Evolutionary conservation across 2,113 vertebrate species (phyloP).

Genomic region (Lepisosteus oculatus): DNA sequence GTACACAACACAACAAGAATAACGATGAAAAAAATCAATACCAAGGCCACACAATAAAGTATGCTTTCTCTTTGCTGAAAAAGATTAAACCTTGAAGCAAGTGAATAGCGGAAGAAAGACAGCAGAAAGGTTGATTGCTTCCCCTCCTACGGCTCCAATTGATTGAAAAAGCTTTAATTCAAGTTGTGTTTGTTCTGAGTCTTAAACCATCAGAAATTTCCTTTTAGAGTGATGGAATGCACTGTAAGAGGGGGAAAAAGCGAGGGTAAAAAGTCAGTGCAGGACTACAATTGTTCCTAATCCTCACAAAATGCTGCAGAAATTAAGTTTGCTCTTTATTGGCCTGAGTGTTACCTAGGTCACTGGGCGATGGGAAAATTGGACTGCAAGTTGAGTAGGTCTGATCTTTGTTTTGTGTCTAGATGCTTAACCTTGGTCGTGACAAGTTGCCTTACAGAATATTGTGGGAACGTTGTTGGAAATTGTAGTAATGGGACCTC

Average conservation of each 20-base stretch:
- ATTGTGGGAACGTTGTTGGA: constrained; percentile 74
- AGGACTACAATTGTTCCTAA: constrained; percentile 78
- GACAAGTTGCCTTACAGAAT: constrained; percentile 65
- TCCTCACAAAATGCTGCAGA: constrained; percentile 86
- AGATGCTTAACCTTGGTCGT: constrained; percentile 83
- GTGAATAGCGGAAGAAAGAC: constrained; percentile 69
- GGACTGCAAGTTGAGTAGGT: constrained; percentile 74
- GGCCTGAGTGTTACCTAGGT: constrained; percentile 82
- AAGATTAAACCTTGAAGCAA: constrained; percentile 66
- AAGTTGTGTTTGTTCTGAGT: constrained; percentile 83
- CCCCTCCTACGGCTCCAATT: constrained; percentile 75
- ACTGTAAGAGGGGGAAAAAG: constrained; percentile 57
- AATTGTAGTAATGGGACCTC: constrained; percentile 60
- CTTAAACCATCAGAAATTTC: constrained; percentile 80
- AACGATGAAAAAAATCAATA: constrained; percentile 49
- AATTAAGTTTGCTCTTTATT: constrained; percentile 88
- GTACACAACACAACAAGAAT: constrained; percentile 27
- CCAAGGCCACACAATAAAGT: constrained; percentile 38
- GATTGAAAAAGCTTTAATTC: constrained; percentile 77
- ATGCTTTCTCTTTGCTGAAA: constrained; percentile 48
- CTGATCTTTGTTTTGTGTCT: constrained; percentile 80
- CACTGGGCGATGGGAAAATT: constrained; percentile 82
- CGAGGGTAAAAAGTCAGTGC: constrained; percentile 79
- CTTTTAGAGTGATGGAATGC: constrained; percentile 65
- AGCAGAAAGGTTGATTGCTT: constrained; percentile 72